phyloP scores from a whole-genome alignment of 2,113 vertebrate genomes.

The Xiphophorus hellerii region DNA sequence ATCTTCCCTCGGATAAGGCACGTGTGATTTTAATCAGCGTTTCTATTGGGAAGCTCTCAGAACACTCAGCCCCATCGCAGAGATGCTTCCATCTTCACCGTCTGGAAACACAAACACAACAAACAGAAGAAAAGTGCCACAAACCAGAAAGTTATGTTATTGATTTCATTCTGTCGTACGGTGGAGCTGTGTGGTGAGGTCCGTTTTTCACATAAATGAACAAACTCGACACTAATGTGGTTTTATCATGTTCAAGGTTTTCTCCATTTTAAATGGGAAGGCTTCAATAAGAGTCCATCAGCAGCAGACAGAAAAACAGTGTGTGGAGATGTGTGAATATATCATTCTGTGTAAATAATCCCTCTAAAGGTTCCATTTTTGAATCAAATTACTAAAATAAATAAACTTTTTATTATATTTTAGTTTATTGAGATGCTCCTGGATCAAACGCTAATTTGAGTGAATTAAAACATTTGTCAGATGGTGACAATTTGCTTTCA shows the following conservation, averaged over 20 bases:
- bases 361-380: background rate
- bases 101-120: background rate
- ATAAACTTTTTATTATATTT: background rate
- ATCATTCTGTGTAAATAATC: too few species aligned
- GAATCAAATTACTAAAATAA: background rate
- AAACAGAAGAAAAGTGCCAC: background rate
- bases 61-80: background rate
- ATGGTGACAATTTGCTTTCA: background rate
- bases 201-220: background rate
- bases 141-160: background rate
- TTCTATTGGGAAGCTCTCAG: background rate
- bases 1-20: background rate
- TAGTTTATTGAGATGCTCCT: background rate
- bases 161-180: background rate
- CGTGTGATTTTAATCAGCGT: background rate
- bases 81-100: background rate
- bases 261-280: background rate
- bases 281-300: background rate
- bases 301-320: background rate
- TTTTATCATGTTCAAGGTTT: background rate
- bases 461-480: background rate
- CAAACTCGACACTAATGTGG: background rate
- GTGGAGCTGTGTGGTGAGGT: background rate
- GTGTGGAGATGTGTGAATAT: background rate
- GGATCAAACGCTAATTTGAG: background rate